Evolutionary conservation across 2,113 vertebrate species (phyloP).

Genomic region (Maccullochella peelii): DNA sequence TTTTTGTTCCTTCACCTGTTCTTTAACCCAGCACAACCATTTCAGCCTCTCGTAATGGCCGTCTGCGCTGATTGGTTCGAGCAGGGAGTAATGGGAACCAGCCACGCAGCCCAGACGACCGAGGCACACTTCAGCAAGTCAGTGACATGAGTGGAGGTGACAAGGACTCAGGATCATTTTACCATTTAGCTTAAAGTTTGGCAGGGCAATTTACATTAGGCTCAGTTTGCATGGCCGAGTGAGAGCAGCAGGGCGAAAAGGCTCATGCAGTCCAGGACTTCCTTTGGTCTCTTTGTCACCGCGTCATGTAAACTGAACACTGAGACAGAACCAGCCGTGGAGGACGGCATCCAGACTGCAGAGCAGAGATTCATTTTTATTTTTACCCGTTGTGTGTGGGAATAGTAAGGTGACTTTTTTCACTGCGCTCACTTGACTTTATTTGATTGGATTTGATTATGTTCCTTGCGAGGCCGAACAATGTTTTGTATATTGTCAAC

Average conservation of each 20-base stretch:
- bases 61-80: constrained; percentile 69
- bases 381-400: neutral
- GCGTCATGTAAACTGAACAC: constrained; percentile 51
- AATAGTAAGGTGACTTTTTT: neutral
- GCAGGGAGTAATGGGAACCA: constrained; percentile 80
- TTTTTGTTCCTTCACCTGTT: constrained; percentile 16
- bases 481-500: neutral
- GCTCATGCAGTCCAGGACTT: constrained; percentile 51
- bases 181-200: constrained; percentile 78
- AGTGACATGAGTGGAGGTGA: constrained; percentile 84
- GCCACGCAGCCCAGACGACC: constrained; percentile 64
- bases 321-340: neutral
- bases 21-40: constrained; percentile 39
- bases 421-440: neutral
- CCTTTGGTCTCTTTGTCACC: constrained; percentile 65
- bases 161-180: constrained; percentile 83
- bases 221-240: constrained; percentile 67
- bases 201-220: constrained; percentile 80
- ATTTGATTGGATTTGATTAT: neutral
- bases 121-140: constrained; percentile 74
- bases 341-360: constrained; percentile 4
- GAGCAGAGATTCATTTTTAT: neutral
- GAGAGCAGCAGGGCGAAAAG: constrained; percentile 54
- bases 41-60: constrained; percentile 59
- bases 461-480: neutral